Evolutionary conservation across 2,888 invertebrate species (phyloP), one percentile per base, ranked within the genome.

Genomic region (Rotaria sp.): DNA sequence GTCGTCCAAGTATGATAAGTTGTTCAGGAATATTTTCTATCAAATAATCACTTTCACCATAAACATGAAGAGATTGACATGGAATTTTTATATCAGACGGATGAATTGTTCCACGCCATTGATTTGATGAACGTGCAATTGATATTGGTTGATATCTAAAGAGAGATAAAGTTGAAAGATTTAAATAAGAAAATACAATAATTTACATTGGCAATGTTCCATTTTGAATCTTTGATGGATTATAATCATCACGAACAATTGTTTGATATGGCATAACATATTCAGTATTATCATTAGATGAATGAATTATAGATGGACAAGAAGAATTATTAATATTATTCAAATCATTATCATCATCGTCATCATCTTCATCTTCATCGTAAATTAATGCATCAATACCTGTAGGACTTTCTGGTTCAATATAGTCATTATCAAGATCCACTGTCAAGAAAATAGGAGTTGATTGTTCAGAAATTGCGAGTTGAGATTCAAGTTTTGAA

Each of bases 21-120:
- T 80, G 21, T 45, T 80, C 35, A n/a, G 80, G 80, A 80, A 80
- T 80, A 45, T 80, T 26, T 4, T 24, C 15, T 13, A 41, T 45
- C n/a, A 80, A 7, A 80, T 80, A 45, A 80, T 80, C n/a, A 80
- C 18, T n/a, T 45, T 80, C 80, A 45, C 80, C 80, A 80, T 80
- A 80, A 10, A 45, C 10, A 80, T 45, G 80, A 80, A 26, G 15
- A 10, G 80, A 80, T n/a, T 45, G 41, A 45, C 80, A 80, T 13
- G 41, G 5, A 26, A 80, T 80, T 80, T 41, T 41, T 4, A 26
- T 11, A 26, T 41, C 41, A 80, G 21, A 24, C 1, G 80, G 26
- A 45, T 7, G 5, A 45, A 80, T 80, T 4, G n/a, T 2, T n/a
- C 80, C 80, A 45, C 7, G 80, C 80, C 80, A 80, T 26, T 45